phyloP scores from a whole-genome alignment of 2,888 invertebrate species.

The Callyntrura sp. region DNA sequence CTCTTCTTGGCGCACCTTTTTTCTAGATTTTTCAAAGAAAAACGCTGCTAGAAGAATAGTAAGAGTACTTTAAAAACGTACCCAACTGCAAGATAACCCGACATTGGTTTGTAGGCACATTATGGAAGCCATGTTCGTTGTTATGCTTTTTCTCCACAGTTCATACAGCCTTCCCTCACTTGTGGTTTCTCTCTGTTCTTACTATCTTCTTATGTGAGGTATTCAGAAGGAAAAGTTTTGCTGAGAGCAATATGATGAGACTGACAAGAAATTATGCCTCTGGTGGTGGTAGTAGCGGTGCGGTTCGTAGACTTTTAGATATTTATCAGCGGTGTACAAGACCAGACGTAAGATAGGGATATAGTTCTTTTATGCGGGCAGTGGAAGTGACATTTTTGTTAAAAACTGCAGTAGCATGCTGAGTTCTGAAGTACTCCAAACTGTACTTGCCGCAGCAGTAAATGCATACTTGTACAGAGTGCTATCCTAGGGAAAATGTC shows the following conservation, averaged over 20 bases:
- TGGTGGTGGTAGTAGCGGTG: neutral
- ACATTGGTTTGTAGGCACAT: neutral
- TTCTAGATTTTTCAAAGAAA: conserved; percentile 4
- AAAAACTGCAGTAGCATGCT: conserved; percentile 6
- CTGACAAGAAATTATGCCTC: conserved; percentile 38
- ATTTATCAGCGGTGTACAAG: too few species aligned
- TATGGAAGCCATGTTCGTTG: neutral
- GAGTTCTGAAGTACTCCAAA: conserved; percentile 31
- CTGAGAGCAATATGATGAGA: conserved; percentile 40
- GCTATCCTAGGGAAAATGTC: neutral
- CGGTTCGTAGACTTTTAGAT: conserved; percentile 21
- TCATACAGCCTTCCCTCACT: neutral
- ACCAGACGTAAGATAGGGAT: too few species aligned
- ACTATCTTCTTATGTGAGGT: conserved; percentile 40
- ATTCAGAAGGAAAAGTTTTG: conserved; percentile 35
- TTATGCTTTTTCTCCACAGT: conserved; percentile 20
- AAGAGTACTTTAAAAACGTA: conserved; percentile 54
- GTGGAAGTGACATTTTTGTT: neutral
- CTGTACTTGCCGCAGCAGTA: conserved; percentile 12
- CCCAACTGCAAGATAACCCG: conserved; percentile 46
- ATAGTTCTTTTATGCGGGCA: neutral
- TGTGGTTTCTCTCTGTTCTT: neutral
- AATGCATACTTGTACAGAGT: conserved; percentile 4
- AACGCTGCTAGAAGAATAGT: neutral
- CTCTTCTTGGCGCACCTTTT: neutral